Evolutionary conservation across 2,113 vertebrate species (phyloP), one percentile per base, ranked within the genome.

Genomic region (Halcyon malimbica): DNA sequence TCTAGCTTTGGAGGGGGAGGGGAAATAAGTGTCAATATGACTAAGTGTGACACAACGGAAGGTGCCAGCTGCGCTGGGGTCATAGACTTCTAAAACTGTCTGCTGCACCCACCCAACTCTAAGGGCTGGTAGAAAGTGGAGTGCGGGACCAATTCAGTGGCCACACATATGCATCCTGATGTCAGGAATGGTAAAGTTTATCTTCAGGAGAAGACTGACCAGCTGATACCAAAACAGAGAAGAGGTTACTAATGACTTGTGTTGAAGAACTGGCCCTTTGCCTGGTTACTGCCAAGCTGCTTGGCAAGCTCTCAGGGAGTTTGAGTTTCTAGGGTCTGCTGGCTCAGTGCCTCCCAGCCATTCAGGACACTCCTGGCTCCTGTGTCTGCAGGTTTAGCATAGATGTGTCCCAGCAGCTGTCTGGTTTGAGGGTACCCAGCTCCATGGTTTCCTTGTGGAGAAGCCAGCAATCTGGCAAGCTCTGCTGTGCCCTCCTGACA

Each of bases 381-480:
- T 0, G 25, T 13, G 35, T 14, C 82, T 26, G 16, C 78, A 94
- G 88, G 90, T 92, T 96, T 71, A 48, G 70, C 78, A 10, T 5
- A 75, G 83, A 56, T 6, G 2, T 83, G 78, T 64, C 88, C 74
- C 65, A 90, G 74, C 39, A 73, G 35, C 88, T 92, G 75, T 90
- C 63, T 82, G 62, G 39, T 18, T 46, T 67, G 65, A 92, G 44
- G 82, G 63, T 83, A 28, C 44, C 48, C 67, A 73, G 67, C 82
- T 95, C 92, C 90, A 62, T 83, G 75, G 90, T 88, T 95, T 94
- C 69, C 67, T 79, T 62, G 53, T 3, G 8, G 88, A 83, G 67
- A 51, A 87, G 70, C 13, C 78, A 90, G 50, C 1, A 35, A 17
- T 39, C 46, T 89, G 62, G 51, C 68, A 91, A 46, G 33, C 9